Percentiles rank a stretch among this genome's conserved stretches.
Conservation (phyloP, 1,140 invertebrate genomes). For the Lordiphosa stackelbergi region DNA sequence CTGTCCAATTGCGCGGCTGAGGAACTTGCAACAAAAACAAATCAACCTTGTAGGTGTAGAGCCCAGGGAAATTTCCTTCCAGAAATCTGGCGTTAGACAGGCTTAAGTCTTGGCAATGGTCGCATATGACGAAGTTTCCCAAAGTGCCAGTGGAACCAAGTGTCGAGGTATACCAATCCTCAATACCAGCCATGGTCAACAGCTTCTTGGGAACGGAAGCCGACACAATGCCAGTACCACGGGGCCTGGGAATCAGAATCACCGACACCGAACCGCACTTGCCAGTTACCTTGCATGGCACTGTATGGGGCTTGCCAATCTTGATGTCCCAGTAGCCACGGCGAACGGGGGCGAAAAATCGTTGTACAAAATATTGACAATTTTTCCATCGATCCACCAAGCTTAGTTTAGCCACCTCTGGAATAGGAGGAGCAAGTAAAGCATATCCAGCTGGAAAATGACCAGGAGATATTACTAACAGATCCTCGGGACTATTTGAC, state of each 20-base stretch:
- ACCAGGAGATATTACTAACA: not conserved
- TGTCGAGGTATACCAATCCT: slow-evolving; percentile 99
- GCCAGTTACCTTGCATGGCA: too few species aligned
- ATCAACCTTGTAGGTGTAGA: too few species aligned
- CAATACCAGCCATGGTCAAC: slow-evolving; percentile 99
- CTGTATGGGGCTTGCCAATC: too few species aligned
- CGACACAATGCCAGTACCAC: slow-evolving; percentile 99
- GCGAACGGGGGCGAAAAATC: slow-evolving; percentile 89
- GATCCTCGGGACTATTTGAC: not conserved
- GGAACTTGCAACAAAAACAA: too few species aligned
- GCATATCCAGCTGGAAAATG: not conserved
- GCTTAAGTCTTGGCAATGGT: slow-evolving; percentile 99
- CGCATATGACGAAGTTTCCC: slow-evolving; percentile 99
- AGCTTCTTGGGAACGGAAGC: slow-evolving; percentile 99
- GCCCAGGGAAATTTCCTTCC: slow-evolving; percentile 93
- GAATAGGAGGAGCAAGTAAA: not conserved
- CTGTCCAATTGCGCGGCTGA: too few species aligned
- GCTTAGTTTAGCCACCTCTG: too few species aligned
- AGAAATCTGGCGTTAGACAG: slow-evolving; percentile 98
- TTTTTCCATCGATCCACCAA: not conserved
- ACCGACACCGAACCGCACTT: slow-evolving; percentile 99
- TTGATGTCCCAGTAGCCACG: slow-evolving; percentile 99
- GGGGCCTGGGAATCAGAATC: slow-evolving; percentile 97
- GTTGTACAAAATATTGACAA: slow-evolving; percentile 2
- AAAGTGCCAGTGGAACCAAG: slow-evolving; percentile 98